Base-by-base conservation (phyloP, 2,113 vertebrate genomes). In the Scomber japonicus region DNA sequence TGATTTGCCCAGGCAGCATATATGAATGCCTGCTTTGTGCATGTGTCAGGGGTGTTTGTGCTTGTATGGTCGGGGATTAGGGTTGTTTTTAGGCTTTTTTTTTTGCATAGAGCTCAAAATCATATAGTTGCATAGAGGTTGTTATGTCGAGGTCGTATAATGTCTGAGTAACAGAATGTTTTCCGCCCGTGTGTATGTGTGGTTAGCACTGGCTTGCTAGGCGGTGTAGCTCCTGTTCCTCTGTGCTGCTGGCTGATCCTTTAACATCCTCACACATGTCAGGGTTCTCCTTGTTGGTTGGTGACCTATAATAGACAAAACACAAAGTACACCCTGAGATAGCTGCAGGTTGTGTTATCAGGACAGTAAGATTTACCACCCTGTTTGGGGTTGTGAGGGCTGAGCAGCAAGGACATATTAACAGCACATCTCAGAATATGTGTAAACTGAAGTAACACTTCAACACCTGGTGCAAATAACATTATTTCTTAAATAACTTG, bases 151-250 rank as follows among this genome's bases (percentile, higher is more conserved):
- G 69, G 50, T 48, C 62, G 21, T 49, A 5, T 24, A 30, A 48
- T 19, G 27, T 45, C 27, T 70, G 59, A 61, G 17, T 51, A 24
- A 16, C 64, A 6, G 19, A 44, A 17, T 5, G 9, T 40, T 56
- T 56, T 56, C 59, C 16, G 40, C 31, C 17, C 14, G 31, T 60
- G 21, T 10, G 5, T 11, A 51, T 11, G n/a, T 16, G 3, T 21
- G 3, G 16, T 84, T 46, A 91, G 30, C 69, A 69, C 60, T 82
- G 77, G 21, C 77, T 74, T 24, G 83, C 70, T 8, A 91, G 74
- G 65, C 30, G 49, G 15, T 57, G 74, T 5, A 90, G 78, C 77
- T 94, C 89, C 65, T 89, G 88, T 12, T 69, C 82, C 14, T 93
- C 88, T 12, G 79, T 65, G 71, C 67, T 80, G 75, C 55, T 55